A percentile compares a stretch with the other conserved stretches of the same genome.
Evolutionary conservation across 2,797 vertebrate species (phyloP).

Genomic region (Diglossa cyanea): DNA sequence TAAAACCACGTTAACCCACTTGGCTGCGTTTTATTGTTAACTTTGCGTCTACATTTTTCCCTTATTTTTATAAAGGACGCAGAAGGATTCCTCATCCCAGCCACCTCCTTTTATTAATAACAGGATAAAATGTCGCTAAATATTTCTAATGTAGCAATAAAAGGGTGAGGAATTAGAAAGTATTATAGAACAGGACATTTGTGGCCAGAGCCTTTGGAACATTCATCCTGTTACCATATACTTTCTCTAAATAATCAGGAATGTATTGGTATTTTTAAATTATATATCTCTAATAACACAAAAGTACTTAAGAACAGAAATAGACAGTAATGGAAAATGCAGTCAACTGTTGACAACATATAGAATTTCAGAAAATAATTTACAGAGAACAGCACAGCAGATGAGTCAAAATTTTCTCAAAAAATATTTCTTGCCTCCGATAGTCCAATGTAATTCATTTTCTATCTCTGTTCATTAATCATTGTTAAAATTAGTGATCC

Average conservation of each 20-base stretch:
- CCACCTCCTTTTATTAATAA: background rate
- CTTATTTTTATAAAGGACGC: background rate
- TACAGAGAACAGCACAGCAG: conserved; percentile 90
- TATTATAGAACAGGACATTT: conserved; percentile 67
- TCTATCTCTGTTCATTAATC: conserved; percentile 99
- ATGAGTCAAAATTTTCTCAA: conserved; percentile 99
- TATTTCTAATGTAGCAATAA: conserved; percentile 67
- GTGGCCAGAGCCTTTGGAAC: conserved; percentile 63
- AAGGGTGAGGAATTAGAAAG: conserved; percentile 67
- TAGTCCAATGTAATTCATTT: conserved; percentile 99
- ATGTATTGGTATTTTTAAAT: conserved; percentile 86
- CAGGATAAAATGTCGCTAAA: conserved; percentile 13
- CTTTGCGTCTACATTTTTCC: background rate
- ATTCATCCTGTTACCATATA: conserved; percentile 69
- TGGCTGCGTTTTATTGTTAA: conserved; percentile 28
- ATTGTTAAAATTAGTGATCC: conserved; percentile 99
- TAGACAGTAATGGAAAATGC: conserved; percentile 97
- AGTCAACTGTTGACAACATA: conserved; percentile 98
- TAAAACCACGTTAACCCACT: conserved; percentile 18
- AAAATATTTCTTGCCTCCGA: conserved; percentile 99
- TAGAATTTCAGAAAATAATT: conserved; percentile 92
- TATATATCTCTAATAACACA: conserved; percentile 89
- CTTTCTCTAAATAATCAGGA: conserved; percentile 79
- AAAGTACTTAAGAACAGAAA: conserved; percentile 91
- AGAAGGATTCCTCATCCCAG: background rate